Base-by-base conservation (phyloP, 2,888 invertebrate genomes). In the Cantharis nigra region DNA sequence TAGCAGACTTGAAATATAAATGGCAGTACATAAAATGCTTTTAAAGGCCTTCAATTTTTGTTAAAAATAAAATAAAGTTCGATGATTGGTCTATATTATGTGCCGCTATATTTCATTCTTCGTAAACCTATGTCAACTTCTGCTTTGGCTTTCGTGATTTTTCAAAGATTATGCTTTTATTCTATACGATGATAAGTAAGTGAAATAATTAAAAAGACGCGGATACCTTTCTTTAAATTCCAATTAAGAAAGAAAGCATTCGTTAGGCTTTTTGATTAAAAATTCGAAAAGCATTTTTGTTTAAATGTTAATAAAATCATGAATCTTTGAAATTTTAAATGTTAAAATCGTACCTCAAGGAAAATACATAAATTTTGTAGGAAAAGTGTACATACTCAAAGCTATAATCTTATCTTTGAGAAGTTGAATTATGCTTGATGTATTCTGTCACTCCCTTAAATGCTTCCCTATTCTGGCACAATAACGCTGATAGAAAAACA, bases 381-480 rank as follows among this genome's bases (percentile, higher is more conserved):
- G 9, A 49, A 49, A 49, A 49, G 49, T 49, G 65, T 26, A 67
- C 23, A 67, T 18, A 67, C 65, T 67, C 65, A 26, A 67, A 20
- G 65, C 65, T 23, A 67, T 26, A 67, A 67, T 67, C 65, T 67
- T 67, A 67, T 67, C 65, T 67, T 26, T 67, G 20, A 67, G n/a
- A 23, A 20, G 23, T 20, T 67, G 26, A 20, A 67, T 67, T 67
- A 67, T 67, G 20, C 65, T 67, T 67, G 65, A 67, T 67, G 65
- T 67, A 67, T 67, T 67, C 65, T 67, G 65, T 67, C 65, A 67
- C 65, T 67, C 65, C 23, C 65, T 67, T 67, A 67, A 67, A 67
- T 23, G 65, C 65, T 26, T 67, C 65, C 26, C 65, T 67, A 67
- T 67, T 67, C n/a, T 67, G 65, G 13, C 65, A 67, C 65, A 67